phyloP scores from a whole-genome alignment of 2,888 invertebrate species.

The Cryptus viduatorius region DNA sequence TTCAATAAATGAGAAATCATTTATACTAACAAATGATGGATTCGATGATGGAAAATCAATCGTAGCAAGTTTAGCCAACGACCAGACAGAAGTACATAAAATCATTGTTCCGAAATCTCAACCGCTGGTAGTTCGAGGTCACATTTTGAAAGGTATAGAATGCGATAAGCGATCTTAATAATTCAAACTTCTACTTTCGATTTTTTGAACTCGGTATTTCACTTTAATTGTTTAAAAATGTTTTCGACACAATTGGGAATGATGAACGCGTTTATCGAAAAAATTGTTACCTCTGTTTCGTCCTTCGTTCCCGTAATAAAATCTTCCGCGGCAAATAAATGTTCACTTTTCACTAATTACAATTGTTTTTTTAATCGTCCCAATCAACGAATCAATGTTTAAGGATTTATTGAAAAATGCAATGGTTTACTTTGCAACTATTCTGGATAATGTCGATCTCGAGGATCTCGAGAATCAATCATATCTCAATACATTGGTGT shows the following conservation, averaged over 20 bases:
- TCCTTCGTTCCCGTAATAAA: not conserved
- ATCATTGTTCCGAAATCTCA: not conserved
- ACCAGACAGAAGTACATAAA: not conserved
- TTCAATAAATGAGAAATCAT: too few relatives aligned
- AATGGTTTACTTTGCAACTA: not conserved
- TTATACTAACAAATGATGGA: too few relatives aligned
- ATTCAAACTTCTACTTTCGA: not conserved
- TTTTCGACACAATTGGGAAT: not conserved
- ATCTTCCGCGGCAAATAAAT: not conserved
- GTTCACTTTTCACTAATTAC: not conserved
- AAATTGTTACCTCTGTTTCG: constrained; percentile 1
- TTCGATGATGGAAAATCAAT: not conserved
- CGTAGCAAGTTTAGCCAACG: not conserved
- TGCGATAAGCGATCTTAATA: not conserved
- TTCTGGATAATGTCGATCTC: not conserved
- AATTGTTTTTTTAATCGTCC: not conserved
- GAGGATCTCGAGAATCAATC: not conserved
- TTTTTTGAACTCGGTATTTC: not conserved
- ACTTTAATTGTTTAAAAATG: not conserved
- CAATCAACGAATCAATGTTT: not conserved
- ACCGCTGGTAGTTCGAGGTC: not conserved
- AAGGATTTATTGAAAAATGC: not conserved
- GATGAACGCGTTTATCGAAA: not conserved
- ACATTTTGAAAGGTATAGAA: not conserved
- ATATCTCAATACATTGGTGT: not conserved